Evolutionary conservation across 2,113 vertebrate genomes (phyloP), one percentile per base, ranked within the genome.

Genomic region (Upupa epops): DNA sequence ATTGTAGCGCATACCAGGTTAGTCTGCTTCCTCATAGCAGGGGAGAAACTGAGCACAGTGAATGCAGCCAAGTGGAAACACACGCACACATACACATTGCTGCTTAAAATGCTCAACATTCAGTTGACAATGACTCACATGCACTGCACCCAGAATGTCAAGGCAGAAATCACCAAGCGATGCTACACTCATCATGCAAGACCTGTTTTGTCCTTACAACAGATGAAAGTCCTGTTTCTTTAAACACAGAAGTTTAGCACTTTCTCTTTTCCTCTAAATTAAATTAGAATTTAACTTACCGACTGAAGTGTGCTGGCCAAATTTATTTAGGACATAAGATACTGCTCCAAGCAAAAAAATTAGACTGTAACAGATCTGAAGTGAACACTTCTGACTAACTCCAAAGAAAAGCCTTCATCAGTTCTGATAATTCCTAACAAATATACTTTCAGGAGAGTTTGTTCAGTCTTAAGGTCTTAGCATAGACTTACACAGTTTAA

Each of bases 11-110:
- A 19, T 11, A 17, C 7, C 52, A 75, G 12, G 59, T 34, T 60
- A 34, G 31, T 48, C 45, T 56, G 24, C 14, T 70, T 71, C 37
- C 29, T 54, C 12, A 3, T 9, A n/a, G 21, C 12, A n/a, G 49
- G 17, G 28, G 52, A 54, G n/a, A 64, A 80, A 42, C 9, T 8
- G 9, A 10, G 11, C 5, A 4, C 5, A 26, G 12, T 31, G 48
- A 7, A 32, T 66, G 8, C 8, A 59, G 16, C 32, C 31, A 29
- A 36, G 20, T 6, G 32, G 61, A 26, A 59, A 51, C 6, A 71
- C 40, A 59, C 7, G 13, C 9, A 31, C 25, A 29, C 4, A 4
- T 1, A 2, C 3, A 31, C 7, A 12, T 3, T 13, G 2, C 15
- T 60, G 17, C 14, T 64, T 46, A 29, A 28, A 54, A 20, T 19